phyloP scores from a whole-genome alignment of 2,888 invertebrate genomes.

The Halocaridina rubra region DNA sequence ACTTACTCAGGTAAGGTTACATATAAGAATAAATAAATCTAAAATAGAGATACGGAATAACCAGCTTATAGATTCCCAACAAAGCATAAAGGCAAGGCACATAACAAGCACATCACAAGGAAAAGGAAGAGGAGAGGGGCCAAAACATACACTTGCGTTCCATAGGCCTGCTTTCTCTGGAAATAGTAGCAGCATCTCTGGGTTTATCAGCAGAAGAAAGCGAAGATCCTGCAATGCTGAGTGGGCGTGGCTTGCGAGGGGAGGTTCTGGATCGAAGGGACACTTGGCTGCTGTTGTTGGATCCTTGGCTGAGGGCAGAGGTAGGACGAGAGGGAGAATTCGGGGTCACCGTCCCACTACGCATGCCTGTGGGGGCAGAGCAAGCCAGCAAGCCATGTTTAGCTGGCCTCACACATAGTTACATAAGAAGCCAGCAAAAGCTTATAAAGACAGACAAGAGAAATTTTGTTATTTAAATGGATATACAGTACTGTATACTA shows the following conservation, averaged over 20 bases:
- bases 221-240: constrained; percentile 71
- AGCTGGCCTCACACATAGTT: constrained; percentile 34
- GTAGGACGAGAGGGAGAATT: constrained; percentile 81
- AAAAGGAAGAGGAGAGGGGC: neutral
- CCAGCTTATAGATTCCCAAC: too few species aligned
- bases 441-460: constrained; percentile 13
- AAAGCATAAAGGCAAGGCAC: too few species aligned
- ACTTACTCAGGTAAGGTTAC: too few species aligned
- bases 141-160: constrained; percentile 58
- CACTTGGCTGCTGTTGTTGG: constrained; percentile 57
- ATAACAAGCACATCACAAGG: constrained; percentile 1
- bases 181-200: constrained; percentile 36
- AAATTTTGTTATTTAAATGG: too few species aligned
- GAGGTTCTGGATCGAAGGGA: constrained; percentile 63
- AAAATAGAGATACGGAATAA: too few species aligned
- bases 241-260: constrained; percentile 64
- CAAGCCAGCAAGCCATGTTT: constrained; percentile 53
- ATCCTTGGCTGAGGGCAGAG: constrained; percentile 83
- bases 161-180: constrained; percentile 59
- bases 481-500: too few species aligned
- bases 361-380: constrained; percentile 61
- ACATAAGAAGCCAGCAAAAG: constrained; percentile 35
- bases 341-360: constrained; percentile 77
- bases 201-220: constrained; percentile 61
- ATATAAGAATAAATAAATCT: too few species aligned